Evolutionary conservation across 1,140 invertebrate species (phyloP), one percentile per base, ranked within the genome.

Genomic region (Maniola jurtina): DNA sequence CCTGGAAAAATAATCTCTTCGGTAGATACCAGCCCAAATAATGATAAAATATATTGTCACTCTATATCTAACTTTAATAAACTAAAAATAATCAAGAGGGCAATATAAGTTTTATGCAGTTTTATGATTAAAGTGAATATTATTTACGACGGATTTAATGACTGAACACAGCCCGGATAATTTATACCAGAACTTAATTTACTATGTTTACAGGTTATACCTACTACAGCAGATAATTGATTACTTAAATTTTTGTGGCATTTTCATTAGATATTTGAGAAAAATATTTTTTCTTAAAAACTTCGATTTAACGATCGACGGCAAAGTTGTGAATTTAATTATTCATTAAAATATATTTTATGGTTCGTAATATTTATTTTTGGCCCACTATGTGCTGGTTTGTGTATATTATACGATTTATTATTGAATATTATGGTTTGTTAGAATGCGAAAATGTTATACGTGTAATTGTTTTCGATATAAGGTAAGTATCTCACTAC

Each of bases 141-240:
- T 66, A 73, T 73, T 73, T 73, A 73, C 54, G 71, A 66, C 25
- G 64, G 16, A 57, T 69, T 60, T 61, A 59, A 69, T 70, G 64
- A 73, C 68, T 64, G 64, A 45, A 69, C 47, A 50, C 61, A 54
- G 61, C 52, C 59, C 56, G 55, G 9, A 13, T 66, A 70, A 73
- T 70, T 73, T 73, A 73, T 73, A 64, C 61, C 34, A 47, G 54
- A 61, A 58, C 70, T 73, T 73, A 73, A 70, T 73, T 73, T 67
- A 66, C 67, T 50, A 40, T 66, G 59, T 60, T 61, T 45, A 45
- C 42, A 5, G 42, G 5, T 45, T 25, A 25, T 25, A 25, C n/a
- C n/a, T n/a, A n/a, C n/a, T 45, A 45, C 13, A 45, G 25, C 52
- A 34, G 16, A 52, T 25, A 52, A 52, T 16, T 52, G 48, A 15